Conservation (phyloP, 2,888 invertebrate genomes). For the Oasisia sp. region DNA sequence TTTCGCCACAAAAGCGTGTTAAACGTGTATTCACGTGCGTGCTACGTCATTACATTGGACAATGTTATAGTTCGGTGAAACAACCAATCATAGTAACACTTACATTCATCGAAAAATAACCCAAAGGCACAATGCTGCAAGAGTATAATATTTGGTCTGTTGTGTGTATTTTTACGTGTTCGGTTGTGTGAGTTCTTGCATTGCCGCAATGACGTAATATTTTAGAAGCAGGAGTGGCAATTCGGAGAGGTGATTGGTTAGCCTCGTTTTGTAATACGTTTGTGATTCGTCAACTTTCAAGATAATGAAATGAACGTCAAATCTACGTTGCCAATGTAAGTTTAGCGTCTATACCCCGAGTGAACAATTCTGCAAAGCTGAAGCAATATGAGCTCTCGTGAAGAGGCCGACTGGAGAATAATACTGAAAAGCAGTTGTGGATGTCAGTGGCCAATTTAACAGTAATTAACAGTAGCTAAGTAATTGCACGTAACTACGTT, state of each 20-base stretch:
- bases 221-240: neutral
- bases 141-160: neutral
- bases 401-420: neutral
- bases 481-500: neutral
- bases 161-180: neutral
- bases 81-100: neutral
- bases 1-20: neutral
- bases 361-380: neutral
- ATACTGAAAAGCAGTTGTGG: neutral
- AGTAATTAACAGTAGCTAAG: neutral
- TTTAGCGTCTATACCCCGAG: neutral
- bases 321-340: conserved; percentile 3
- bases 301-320: conserved; percentile 1
- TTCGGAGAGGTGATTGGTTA: neutral
- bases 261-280: neutral
- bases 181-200: neutral
- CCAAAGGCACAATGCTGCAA: neutral
- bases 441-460: neutral
- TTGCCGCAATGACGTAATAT: neutral
- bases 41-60: neutral
- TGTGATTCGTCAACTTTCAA: neutral
- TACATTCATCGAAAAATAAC: neutral
- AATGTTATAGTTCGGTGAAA: conserved; percentile 10
- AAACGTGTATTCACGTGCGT: conserved; percentile 9
- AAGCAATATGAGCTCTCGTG: neutral